phyloP scores from a whole-genome alignment of 2,113 vertebrate genomes.

The Aythya baeri region DNA sequence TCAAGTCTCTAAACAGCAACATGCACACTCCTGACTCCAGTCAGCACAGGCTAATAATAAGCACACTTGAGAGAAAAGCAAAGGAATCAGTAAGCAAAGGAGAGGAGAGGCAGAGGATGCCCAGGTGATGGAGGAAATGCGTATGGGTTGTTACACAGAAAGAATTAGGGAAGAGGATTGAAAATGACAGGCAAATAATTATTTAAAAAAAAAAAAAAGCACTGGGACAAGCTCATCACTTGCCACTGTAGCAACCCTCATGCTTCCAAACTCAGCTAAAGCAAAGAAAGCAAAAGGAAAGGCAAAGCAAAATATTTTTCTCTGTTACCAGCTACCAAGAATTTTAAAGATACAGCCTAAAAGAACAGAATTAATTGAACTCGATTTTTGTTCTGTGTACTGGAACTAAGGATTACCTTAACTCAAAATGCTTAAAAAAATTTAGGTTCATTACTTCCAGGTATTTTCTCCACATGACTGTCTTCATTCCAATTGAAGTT shows the following conservation, averaged over 20 bases:
- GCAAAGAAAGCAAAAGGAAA: not conserved
- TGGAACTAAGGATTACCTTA: conserved; percentile 68
- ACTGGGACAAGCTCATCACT: conserved; percentile 1
- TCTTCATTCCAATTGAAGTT: conserved; percentile 73
- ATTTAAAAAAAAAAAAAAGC: not conserved
- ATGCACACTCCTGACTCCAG: not conserved
- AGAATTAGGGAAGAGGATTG: conserved; percentile 1
- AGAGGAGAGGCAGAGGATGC: not conserved
- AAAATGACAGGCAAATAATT: conserved; percentile 20
- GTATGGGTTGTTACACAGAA: not conserved
- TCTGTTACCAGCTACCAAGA: not conserved
- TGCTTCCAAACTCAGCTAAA: not conserved
- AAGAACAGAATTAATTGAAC: not conserved
- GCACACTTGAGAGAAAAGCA: not conserved
- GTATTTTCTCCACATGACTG: conserved; percentile 57
- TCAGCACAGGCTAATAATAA: not conserved
- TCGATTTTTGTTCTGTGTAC: conserved; percentile 22
- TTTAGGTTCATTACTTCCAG: conserved; percentile 62
- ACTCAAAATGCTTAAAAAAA: conserved; percentile 57
- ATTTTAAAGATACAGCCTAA: not conserved
- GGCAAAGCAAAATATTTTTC: not conserved
- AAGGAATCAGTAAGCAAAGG: not conserved
- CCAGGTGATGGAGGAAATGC: not conserved
- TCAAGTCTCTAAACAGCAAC: not conserved
- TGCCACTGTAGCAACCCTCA: not conserved